Conservation (phyloP, 2,113 vertebrate genomes). For the Archilochus colubris region DNA sequence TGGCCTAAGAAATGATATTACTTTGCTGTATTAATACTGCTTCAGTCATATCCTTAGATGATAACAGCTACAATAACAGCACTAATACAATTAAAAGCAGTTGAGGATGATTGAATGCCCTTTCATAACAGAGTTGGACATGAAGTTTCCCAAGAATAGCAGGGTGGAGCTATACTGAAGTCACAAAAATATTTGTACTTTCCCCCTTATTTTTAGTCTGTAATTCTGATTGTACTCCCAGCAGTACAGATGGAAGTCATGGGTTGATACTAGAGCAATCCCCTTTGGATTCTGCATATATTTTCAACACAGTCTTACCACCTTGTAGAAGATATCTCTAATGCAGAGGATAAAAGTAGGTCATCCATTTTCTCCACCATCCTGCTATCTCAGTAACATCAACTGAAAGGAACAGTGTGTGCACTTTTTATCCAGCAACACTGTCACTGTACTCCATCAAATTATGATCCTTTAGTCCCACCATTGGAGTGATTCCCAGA, state of each 20-base stretch:
- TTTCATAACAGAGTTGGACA: background rate
- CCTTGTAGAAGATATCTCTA: background rate
- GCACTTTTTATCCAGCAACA: background rate
- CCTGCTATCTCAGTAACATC: background rate
- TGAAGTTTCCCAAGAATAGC: slow-evolving; percentile 26
- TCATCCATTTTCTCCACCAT: slow-evolving; percentile 46
- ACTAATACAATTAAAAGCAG: slow-evolving; percentile 54
- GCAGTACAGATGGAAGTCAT: background rate
- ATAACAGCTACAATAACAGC: slow-evolving; percentile 52
- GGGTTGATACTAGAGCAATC: background rate
- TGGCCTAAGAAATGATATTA: background rate
- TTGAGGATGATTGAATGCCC: background rate
- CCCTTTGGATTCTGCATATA: background rate
- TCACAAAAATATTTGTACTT: background rate
- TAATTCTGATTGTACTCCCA: background rate
- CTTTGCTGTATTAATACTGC: background rate
- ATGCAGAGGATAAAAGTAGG: slow-evolving; percentile 58
- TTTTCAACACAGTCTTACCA: background rate
- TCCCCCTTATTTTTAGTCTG: background rate
- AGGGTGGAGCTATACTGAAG: slow-evolving; percentile 18
- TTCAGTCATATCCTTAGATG: slow-evolving; percentile 21
- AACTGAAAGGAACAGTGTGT: slow-evolving; percentile 22
- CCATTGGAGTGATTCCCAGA: slow-evolving; percentile 12
- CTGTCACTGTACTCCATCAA: slow-evolving; percentile 15
- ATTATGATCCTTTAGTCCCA: slow-evolving; percentile 7